These are phyloP conservation scores for Eidolon dupreanum DNA, from an alignment of 2,797 vertebrate genomes.

Conservation along the genomic window DNA sequence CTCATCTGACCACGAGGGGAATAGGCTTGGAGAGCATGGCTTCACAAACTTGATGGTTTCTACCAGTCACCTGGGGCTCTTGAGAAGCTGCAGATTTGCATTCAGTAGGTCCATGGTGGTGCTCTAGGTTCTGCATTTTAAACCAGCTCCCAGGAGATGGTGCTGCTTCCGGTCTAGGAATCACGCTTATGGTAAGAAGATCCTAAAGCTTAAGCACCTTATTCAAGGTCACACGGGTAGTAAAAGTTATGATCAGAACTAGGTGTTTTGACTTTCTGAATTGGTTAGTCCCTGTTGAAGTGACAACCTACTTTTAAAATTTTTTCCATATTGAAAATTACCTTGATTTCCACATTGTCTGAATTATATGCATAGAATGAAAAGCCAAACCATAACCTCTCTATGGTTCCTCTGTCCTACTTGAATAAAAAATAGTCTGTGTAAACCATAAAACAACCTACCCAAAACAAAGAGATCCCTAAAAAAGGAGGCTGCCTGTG, in stretches of 20 bases:
- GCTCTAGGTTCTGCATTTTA: background rate
- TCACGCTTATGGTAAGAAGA: background rate
- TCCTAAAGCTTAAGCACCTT: background rate
- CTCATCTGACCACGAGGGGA: background rate
- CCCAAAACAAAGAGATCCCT: background rate
- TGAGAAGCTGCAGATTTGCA: background rate
- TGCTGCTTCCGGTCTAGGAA: background rate
- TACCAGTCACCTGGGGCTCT: background rate
- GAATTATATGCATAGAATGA: background rate
- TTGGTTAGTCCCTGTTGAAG: background rate
- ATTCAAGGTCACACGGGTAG: background rate
- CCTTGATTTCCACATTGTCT: slow-evolving; percentile 6
- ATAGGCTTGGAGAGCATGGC: background rate
- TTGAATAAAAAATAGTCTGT: slow-evolving; percentile 4
- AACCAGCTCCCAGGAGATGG: background rate
- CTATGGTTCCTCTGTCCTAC: slow-evolving; percentile 17
- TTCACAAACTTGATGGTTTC: background rate
- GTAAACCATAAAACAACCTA: background rate
- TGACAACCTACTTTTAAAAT: background rate
- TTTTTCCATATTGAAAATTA: slow-evolving; percentile 19
- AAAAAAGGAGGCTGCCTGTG: background rate
- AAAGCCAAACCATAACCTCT: background rate
- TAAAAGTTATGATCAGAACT: slow-evolving; percentile 7
- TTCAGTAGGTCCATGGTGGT: background rate
- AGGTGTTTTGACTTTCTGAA: background rate